Evolutionary conservation across 2,113 vertebrate genomes (phyloP).

Genomic region (Pogonocichla stellata): DNA sequence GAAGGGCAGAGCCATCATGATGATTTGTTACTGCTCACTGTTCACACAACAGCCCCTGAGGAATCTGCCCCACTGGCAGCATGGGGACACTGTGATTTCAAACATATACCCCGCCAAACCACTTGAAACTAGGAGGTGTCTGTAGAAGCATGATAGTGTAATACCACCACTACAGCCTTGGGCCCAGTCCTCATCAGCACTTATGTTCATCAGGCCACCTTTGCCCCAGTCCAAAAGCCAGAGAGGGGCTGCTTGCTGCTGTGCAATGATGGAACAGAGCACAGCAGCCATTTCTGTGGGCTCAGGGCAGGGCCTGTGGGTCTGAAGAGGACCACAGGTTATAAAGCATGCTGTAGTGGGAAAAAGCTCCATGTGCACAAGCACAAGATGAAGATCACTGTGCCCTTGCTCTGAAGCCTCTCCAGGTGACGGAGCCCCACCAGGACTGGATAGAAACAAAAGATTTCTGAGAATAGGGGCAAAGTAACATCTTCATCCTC

Average conservation of each 20-base stretch:
- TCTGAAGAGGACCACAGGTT: not conserved
- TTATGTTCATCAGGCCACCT: not conserved
- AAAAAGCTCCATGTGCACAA: not conserved
- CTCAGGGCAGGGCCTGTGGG: fast-evolving
- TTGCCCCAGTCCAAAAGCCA: not conserved
- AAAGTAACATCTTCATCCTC: not conserved
- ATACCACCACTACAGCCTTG: not conserved
- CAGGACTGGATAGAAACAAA: not conserved
- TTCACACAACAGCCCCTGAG: not conserved
- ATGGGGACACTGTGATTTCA: not conserved
- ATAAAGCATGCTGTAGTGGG: not conserved
- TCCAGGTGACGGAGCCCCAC: not conserved
- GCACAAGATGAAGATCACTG: not conserved
- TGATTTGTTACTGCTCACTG: not conserved
- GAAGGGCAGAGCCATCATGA: not conserved
- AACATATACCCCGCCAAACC: not conserved
- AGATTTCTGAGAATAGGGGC: not conserved
- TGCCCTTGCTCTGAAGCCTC: not conserved
- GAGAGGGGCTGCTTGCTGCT: not conserved
- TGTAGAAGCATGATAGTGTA: not conserved
- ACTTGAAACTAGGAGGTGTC: not conserved
- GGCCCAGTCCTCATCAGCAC: not conserved
- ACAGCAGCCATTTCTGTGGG: not conserved
- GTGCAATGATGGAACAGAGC: not conserved
- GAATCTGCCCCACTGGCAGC: not conserved